A percentile compares a stretch with the other conserved stretches of the same genome.
These are phyloP conservation scores for Scarus forsteni DNA, from an alignment of 2,797 vertebrate species.

Conservation along the genomic window DNA sequence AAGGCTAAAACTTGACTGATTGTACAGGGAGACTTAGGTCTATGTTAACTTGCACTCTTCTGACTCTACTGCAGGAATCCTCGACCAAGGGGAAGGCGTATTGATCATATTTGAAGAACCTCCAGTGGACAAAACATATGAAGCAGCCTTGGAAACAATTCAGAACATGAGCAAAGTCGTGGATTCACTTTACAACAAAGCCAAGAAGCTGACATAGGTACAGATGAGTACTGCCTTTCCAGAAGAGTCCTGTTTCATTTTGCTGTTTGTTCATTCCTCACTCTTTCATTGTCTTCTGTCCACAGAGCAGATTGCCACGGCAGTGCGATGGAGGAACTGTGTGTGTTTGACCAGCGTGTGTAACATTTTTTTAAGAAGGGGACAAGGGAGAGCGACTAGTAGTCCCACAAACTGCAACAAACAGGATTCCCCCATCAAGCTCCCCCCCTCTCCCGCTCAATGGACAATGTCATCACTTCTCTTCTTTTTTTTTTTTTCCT, in stretches of 20 bases:
- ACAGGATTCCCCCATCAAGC: conserved; percentile 87
- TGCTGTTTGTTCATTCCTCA: neutral
- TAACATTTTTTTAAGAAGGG: conserved; percentile 83
- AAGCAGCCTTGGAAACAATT: conserved; percentile 98
- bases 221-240: neutral
- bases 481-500: conserved; percentile 36
- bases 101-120: conserved; percentile 99
- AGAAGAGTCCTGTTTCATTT: rapidly evolving
- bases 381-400: conserved; percentile 75
- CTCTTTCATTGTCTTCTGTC: conserved; percentile 16
- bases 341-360: conserved; percentile 85
- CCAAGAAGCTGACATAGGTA: conserved; percentile 99
- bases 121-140: conserved; percentile 98
- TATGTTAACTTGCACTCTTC: neutral
- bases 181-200: conserved; percentile 99
- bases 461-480: conserved; percentile 87
- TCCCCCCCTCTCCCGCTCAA: conserved; percentile 85
- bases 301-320: conserved; percentile 76
- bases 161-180: conserved; percentile 99
- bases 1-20: neutral
- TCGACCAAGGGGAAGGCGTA: conserved; percentile 98
- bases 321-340: conserved; percentile 81
- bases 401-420: conserved; percentile 80
- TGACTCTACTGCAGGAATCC: conserved; percentile 87
- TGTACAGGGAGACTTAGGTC: too few relatives aligned